Conservation (phyloP, 1,140 invertebrate genomes). For the Drosophila ogumai region DNA sequence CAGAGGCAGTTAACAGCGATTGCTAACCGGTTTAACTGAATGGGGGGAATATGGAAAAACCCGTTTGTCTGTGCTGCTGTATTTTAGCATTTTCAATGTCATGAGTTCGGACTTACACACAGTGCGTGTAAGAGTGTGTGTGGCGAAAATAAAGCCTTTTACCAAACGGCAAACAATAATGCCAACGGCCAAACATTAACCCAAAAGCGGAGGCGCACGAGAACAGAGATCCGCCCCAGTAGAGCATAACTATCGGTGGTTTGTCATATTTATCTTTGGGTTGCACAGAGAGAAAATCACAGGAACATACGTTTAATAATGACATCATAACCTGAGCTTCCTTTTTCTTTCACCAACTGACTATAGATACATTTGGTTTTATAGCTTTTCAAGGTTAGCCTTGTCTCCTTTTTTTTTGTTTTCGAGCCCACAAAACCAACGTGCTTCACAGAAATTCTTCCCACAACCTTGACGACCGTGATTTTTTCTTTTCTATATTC, state of each 20-base stretch:
- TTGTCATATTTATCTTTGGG: constrained; percentile 12
- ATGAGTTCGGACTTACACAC: constrained; percentile 48
- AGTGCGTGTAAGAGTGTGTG: background rate
- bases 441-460: constrained; percentile 34
- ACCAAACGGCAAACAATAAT: constrained; percentile 34
- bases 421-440: constrained; percentile 20
- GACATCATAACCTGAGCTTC: background rate
- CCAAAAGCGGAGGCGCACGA: constrained; percentile 10
- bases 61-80: constrained; percentile 55
- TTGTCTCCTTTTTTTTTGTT: constrained; percentile 21
- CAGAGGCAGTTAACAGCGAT: constrained; percentile 39
- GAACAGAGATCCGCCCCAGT: constrained; percentile 32
- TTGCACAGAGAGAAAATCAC: constrained; percentile 6
- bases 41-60: constrained; percentile 53
- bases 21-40: constrained; percentile 56
- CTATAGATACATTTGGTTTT: constrained; percentile 23
- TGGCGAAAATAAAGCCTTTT: constrained; percentile 38
- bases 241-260: constrained; percentile 42
- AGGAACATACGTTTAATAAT: background rate
- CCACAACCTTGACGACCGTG: constrained; percentile 46
- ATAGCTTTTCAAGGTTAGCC: constrained; percentile 57
- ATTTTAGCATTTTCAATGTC: constrained; percentile 79
- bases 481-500: constrained; percentile 6
- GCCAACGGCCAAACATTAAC: constrained; percentile 23
- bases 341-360: background rate